Percentiles rank a stretch among this genome's conserved stretches.
These are phyloP conservation scores for Monomorium pharaonis DNA, from an alignment of 1,140 invertebrate genomes.

Conservation along the genomic window DNA sequence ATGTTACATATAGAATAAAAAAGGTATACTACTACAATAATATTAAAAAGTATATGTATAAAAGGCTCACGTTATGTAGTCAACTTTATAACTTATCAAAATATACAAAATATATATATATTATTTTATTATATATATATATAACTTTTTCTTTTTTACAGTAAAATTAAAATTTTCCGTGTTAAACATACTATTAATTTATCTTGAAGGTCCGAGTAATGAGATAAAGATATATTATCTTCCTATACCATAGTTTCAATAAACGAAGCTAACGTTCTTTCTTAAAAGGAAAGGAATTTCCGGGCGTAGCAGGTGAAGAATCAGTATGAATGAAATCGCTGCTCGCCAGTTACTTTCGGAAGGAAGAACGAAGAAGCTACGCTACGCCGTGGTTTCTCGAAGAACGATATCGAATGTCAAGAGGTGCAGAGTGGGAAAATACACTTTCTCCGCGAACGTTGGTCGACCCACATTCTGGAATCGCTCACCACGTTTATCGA, in stretches of 20 bases:
- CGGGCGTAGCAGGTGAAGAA: not conserved
- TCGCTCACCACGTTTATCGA: constrained; percentile 59
- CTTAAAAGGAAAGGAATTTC: not conserved
- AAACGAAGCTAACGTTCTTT: not conserved
- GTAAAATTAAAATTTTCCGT: not conserved
- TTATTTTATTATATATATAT: not conserved
- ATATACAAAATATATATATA: too few relatives aligned
- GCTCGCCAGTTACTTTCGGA: not conserved
- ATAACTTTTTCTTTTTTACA: not conserved
- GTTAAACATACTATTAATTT: not conserved
- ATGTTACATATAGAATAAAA: not conserved
- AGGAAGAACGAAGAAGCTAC: constrained; percentile 26
- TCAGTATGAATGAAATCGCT: constrained; percentile 5
- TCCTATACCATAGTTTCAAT: not conserved
- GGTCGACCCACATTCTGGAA: constrained; percentile 73
- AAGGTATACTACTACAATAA: not conserved
- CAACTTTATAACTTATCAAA: too few relatives aligned
- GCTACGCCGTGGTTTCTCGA: constrained; percentile 10
- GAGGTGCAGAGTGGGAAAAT: constrained; percentile 68
- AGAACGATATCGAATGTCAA: constrained; percentile 65
- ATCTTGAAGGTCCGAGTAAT: not conserved
- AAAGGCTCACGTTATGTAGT: not conserved
- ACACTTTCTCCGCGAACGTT: constrained; percentile 71
- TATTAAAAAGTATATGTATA: not conserved
- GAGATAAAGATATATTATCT: not conserved